Base-by-base conservation (phyloP, 2,113 vertebrate species). In the Agapornis roseicollis region DNA sequence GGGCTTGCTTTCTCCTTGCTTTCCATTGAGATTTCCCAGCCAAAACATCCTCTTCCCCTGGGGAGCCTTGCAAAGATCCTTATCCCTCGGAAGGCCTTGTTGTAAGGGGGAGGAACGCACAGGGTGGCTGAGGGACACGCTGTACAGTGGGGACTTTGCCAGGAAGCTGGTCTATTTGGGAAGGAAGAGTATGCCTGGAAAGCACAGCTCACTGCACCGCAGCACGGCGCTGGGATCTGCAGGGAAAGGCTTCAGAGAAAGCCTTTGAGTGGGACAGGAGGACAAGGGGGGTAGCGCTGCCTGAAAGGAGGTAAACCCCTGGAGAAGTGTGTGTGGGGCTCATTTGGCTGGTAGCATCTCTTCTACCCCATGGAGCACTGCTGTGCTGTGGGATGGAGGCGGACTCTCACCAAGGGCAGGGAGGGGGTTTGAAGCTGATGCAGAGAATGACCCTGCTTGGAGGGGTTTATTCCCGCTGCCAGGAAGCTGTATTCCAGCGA, bases 111-210 rank as follows among this genome's bases (percentile, higher is more conserved):
- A 78, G 83, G 70, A 85, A 87, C 25, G 69, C 1, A 28, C 10
- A 12, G n/a, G 74, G 44, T 5, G 41, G 9, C 1, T 50, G 39
- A 93, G 78, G 95, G 94, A 95, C 96, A 93, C 39, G 23, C 95
- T 96, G 96, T 93, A 70, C 96, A 39, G 71, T 39, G 60, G 90
- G 71, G 92, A 33, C 55, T 33, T 17, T 64, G 96, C 96, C 95
- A 77, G 87, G 10, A 82, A 78, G 55, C 39, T 35, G 5, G 64
- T 29, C 50, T 78, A 5, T 73, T 87, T 85, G 93, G 93, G 93
- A 80, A 71, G 85, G 80, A 52, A 80, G 35, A 85, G 49, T 17
- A 77, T 52, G 71, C 88, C 85, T 91, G 94, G 95, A 97, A 95
- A 95, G 94, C 94, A 28, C 76, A 19, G 58, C 77, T 72, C 5